These are phyloP conservation scores for Nematolebias whitei DNA, from an alignment of 2,113 vertebrate species.

Conservation along the genomic window DNA sequence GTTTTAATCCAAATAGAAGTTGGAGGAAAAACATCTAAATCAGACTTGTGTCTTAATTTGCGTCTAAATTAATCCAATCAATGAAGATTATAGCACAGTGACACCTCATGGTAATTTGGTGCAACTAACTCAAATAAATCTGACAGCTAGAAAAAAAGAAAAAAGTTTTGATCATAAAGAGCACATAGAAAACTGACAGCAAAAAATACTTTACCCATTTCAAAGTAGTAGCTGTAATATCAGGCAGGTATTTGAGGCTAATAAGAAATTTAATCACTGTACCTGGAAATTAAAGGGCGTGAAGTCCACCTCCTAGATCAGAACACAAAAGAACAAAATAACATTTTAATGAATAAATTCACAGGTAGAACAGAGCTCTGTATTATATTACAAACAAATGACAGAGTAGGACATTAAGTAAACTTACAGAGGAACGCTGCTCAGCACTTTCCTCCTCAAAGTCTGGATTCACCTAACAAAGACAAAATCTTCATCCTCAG, in stretches of 20 bases:
- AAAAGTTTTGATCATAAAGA: too few species aligned
- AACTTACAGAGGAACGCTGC: slow-evolving; percentile 91
- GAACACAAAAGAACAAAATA: slow-evolving; percentile 58
- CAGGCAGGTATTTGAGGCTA: not conserved
- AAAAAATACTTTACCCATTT: not conserved
- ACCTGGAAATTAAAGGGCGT: slow-evolving; percentile 85
- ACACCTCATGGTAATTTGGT: slow-evolving; percentile 52
- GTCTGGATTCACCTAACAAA: slow-evolving; percentile 91
- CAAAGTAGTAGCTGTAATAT: not conserved
- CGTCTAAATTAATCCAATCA: not conserved
- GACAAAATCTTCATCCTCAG: slow-evolving; percentile 5
- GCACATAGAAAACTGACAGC: too few species aligned
- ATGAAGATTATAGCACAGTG: slow-evolving; percentile 1
- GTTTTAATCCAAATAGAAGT: not conserved
- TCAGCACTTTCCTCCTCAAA: slow-evolving; percentile 94
- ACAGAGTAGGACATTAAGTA: not conserved
- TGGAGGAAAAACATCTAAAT: too few species aligned
- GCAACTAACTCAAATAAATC: slow-evolving; percentile 2
- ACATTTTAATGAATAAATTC: slow-evolving; percentile 11
- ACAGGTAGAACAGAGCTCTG: not conserved
- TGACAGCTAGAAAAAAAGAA: not conserved
- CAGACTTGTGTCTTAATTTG: too few species aligned
- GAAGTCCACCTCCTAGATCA: slow-evolving; percentile 80
- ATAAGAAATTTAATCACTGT: slow-evolving; percentile 43
- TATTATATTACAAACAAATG: slow-evolving; percentile 10